Conservation (phyloP, 92 coral and sea anemone genomes). For the Actinernus sp. region DNA sequence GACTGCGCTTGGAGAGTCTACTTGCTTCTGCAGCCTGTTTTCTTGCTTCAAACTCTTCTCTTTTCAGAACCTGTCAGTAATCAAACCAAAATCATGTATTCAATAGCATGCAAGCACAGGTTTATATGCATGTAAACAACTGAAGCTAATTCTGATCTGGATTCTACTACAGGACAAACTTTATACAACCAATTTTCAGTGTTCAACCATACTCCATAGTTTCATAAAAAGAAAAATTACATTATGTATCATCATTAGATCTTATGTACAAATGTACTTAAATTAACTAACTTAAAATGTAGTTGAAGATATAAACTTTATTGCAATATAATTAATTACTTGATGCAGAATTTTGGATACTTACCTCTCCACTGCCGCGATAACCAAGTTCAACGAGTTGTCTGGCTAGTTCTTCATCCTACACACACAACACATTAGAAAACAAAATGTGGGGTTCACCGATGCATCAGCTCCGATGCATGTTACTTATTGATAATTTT, state of each 20-base stretch:
- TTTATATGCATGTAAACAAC: background rate
- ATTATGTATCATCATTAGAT: no score
- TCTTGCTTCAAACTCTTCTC: constrained; percentile 98
- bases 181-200: no score
- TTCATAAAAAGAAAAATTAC: no score
- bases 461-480: background rate
- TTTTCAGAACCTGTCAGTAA: constrained; percentile 86
- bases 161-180: background rate
- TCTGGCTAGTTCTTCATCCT: constrained; percentile 98
- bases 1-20: constrained; percentile 94
- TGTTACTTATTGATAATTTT: no score
- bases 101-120: background rate
- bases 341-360: no score
- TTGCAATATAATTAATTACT: no score
- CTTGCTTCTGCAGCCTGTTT: constrained; percentile 99
- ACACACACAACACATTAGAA: no score
- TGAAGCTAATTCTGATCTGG: background rate
- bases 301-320: no score
- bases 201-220: no score
- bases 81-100: background rate
- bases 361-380: constrained; percentile 97
- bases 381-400: constrained; percentile 97
- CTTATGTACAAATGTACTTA: no score
- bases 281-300: no score
- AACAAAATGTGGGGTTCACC: background rate